phyloP scores from a whole-genome alignment of 2,888 invertebrate genomes.

The Xestia rhomboidea region DNA sequence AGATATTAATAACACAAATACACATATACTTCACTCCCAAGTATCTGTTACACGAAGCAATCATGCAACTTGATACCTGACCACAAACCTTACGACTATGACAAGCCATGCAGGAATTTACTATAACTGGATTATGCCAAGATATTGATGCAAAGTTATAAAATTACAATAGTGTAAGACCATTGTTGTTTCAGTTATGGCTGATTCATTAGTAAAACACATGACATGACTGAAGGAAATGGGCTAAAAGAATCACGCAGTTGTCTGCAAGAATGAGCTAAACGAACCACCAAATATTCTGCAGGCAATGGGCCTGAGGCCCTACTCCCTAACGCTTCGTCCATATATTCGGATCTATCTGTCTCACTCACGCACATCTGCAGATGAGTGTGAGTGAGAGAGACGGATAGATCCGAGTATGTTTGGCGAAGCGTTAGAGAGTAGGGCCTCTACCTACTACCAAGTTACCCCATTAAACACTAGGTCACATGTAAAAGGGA shows the following conservation, averaged over 20 bases:
- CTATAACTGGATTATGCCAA: constrained; percentile 48
- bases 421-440: no score
- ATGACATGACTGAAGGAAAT: not conserved
- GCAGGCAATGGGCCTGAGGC: not conserved
- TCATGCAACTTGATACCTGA: constrained; percentile 63
- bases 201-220: constrained; percentile 11
- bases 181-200: constrained; percentile 41
- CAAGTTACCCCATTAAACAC: not conserved
- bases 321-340: no score
- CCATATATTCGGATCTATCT: no score
- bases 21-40: constrained; percentile 13
- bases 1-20: constrained; percentile 19
- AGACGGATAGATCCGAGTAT: no score
- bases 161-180: constrained; percentile 21
- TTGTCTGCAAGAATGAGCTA: not conserved
- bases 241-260: not conserved
- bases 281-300: not conserved
- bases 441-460: no score
- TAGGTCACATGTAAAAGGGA: not conserved
- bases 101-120: constrained; percentile 47
- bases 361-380: no score
- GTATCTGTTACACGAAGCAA: constrained; percentile 63
- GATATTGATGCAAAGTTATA: constrained; percentile 39
- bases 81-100: constrained; percentile 64
- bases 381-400: no score